Evolutionary conservation across 1,140 invertebrate genomes (phyloP), one percentile per base, ranked within the genome.

Genomic region (Trichonephila clavipes): DNA sequence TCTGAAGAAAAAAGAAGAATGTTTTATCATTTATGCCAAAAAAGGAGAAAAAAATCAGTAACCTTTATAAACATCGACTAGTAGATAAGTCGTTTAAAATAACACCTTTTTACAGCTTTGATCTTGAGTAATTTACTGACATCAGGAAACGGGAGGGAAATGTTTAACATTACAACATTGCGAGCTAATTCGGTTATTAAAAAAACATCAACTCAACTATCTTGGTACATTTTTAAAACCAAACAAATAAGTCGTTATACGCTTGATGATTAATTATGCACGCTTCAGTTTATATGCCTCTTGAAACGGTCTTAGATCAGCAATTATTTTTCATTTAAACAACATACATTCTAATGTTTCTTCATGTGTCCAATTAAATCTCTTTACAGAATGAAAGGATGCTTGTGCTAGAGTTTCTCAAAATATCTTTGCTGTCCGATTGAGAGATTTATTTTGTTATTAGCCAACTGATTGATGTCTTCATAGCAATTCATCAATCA

Each of bases 251-350:
- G 69, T 77, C 69, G 69, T 77, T 77, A 77, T 77, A 19, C 28
- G 18, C 28, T 77, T 77, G 69, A 77, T 77, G 69, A 77, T 77
- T 77, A 77, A 77, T 77, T 77, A 77, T 77, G 69, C 69, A 77
- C 69, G 69, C 69, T 77, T 77, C 69, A 77, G 69, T 77, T 77
- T 77, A 10, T 7, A 77, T 40, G 69, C 24, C 69, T 77, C 69
- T 77, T 77, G 69, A 77, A 34, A 34, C 28, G 28, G 69, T 12
- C 69, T 77, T 77, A 77, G 69, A 77, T 77, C 69, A 77, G 69
- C 69, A 77, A 40, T 77, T 77, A 77, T 77, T 77, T 77, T 77
- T 77, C 69, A 77, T 77, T 77, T 77, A 77, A 77, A 40, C 69
- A 77, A 40, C 69, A 77, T 77, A 28, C 69, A 77, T 34, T 77